Conservation (phyloP, 1,140 invertebrate genomes). For the Drosophila grimshawi region DNA sequence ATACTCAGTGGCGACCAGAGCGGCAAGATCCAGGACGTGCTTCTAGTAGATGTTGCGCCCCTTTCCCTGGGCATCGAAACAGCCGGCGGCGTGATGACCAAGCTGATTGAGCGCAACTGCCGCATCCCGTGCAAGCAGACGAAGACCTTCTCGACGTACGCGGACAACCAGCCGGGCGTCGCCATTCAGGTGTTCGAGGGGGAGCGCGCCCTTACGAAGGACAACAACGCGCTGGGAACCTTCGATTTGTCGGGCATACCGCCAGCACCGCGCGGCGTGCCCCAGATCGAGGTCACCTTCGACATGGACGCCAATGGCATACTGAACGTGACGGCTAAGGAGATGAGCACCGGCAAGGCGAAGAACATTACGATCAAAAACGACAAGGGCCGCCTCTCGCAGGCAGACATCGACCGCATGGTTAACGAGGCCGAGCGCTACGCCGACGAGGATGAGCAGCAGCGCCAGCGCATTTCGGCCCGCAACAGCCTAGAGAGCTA, state of each 20-base stretch:
- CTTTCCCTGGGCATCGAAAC: conserved; percentile 87
- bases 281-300: conserved; percentile 90
- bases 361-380: conserved; percentile 93
- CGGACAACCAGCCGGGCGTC: conserved; percentile 90
- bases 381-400: conserved; percentile 91
- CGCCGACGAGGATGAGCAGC: conserved; percentile 87
- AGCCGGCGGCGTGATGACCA: conserved; percentile 88
- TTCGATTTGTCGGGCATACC: conserved; percentile 93
- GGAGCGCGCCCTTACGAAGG: conserved; percentile 89
- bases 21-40: conserved; percentile 89
- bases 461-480: conserved; percentile 87
- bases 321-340: conserved; percentile 87
- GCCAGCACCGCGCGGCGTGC: conserved; percentile 91
- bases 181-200: conserved; percentile 89
- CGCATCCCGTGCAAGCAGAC: conserved; percentile 88
- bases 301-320: conserved; percentile 88
- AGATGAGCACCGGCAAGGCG: conserved; percentile 86
- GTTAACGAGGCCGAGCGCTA: conserved; percentile 70
- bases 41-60: conserved; percentile 86
- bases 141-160: conserved; percentile 88
- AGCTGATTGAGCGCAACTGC: conserved; percentile 88
- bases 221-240: conserved; percentile 91
- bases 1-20: conserved; percentile 89
- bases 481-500: conserved; percentile 89
- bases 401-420: conserved; percentile 91